Conservation (phyloP, 2,113 vertebrate genomes). For the Tetrao urogallus region DNA sequence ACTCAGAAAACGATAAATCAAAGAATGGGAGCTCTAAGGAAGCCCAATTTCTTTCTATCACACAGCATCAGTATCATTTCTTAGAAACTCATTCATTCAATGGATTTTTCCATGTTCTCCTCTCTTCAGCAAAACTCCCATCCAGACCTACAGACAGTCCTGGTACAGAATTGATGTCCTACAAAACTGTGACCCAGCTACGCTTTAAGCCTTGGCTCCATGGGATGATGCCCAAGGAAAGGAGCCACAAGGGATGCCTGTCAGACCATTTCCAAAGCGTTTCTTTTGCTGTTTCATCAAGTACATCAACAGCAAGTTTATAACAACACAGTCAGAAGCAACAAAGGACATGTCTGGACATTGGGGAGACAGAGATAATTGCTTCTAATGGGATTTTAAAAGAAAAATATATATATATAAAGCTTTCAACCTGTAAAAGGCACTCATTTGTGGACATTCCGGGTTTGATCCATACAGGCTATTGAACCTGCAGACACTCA, state of each 20-base stretch:
- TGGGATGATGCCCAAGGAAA: background rate
- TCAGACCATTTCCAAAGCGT: background rate
- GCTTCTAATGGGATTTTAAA: background rate
- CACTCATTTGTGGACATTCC: background rate
- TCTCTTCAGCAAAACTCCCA: background rate
- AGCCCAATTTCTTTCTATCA: background rate
- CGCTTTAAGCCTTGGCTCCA: constrained; percentile 6
- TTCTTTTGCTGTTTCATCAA: background rate
- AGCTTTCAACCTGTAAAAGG: background rate
- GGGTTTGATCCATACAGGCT: background rate
- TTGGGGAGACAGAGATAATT: background rate
- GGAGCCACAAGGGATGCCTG: background rate
- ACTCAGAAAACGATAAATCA: background rate
- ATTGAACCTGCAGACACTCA: rapidly evolving
- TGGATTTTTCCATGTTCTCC: background rate
- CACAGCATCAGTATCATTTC: rapidly evolving
- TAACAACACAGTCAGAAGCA: background rate
- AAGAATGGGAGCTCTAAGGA: background rate
- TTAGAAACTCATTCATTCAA: background rate
- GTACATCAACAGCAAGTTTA: background rate
- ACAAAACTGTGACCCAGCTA: background rate
- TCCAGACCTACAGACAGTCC: background rate
- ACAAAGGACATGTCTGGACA: background rate
- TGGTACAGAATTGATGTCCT: background rate
- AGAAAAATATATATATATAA: background rate